Percentiles rank a stretch among this genome's conserved stretches.
Evolutionary conservation across 2,888 invertebrate species (phyloP).

Genomic region (Xylota segnis): DNA sequence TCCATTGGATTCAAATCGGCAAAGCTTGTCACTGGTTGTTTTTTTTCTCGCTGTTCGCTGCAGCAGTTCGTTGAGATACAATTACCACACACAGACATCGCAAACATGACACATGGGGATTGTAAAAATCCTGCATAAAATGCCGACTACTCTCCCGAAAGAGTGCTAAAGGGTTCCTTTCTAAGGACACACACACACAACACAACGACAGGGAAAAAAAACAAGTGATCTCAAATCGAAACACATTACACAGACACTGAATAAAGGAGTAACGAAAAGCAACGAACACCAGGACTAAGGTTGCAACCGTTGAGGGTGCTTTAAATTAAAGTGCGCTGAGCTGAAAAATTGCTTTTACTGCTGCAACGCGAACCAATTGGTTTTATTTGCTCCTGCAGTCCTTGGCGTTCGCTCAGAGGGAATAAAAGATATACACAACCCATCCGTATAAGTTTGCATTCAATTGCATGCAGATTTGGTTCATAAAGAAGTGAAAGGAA

Average conservation of each 20-base stretch:
- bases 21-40: constrained; percentile 67
- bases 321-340: constrained; percentile 84
- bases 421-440: constrained; percentile 39
- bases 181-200: constrained; percentile 43
- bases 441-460: constrained; percentile 44
- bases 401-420: constrained; percentile 8
- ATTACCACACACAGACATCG: constrained; percentile 69
- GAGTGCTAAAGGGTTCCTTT: constrained; percentile 50
- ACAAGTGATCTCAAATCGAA: constrained; percentile 56
- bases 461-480: constrained; percentile 65
- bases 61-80: constrained; percentile 67
- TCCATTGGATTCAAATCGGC: constrained; percentile 66
- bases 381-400: constrained; percentile 59
- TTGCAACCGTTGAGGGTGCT: constrained; percentile 72
- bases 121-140: constrained; percentile 63
- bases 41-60: constrained; percentile 2
- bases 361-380: constrained; percentile 69
- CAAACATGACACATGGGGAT: constrained; percentile 58
- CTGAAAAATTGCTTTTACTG: constrained; percentile 84
- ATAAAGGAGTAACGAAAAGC: constrained; percentile 19
- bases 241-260: constrained; percentile 47
- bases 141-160: constrained; percentile 59
- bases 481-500: constrained; percentile 45
- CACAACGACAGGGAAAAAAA: background rate
- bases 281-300: constrained; percentile 31